phyloP scores from a whole-genome alignment of 2,797 vertebrate species.

The Phrynocephalus vlangalii region DNA sequence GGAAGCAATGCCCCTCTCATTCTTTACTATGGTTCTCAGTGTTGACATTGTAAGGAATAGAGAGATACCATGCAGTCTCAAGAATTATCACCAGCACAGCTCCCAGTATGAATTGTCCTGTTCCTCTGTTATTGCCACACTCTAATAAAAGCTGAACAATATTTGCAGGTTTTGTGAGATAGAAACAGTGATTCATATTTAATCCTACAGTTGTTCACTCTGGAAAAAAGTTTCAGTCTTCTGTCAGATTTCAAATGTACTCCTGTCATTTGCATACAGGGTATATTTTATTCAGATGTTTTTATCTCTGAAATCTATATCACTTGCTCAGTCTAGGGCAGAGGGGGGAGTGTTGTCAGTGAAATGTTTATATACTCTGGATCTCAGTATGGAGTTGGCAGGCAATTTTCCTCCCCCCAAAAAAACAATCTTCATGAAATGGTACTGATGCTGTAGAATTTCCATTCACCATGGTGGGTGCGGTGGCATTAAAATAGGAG shows the following conservation, averaged over 20 bases:
- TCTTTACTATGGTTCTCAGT: conserved; percentile 24
- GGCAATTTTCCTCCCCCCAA: background rate
- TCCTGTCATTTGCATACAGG: conserved; percentile 66
- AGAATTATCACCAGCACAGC: conserved; percentile 56
- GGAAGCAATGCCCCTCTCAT: background rate
- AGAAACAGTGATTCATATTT: conserved; percentile 64
- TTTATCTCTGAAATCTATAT: conserved; percentile 72
- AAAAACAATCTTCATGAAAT: conserved; percentile 6
- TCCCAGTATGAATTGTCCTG: conserved; percentile 36
- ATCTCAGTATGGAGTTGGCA: background rate
- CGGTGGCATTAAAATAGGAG: background rate
- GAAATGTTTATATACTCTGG: conserved; percentile 22
- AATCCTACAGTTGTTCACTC: conserved; percentile 57
- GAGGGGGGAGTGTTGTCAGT: conserved; percentile 45
- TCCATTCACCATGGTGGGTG: background rate
- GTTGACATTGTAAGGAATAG: conserved; percentile 28
- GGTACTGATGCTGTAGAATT: background rate
- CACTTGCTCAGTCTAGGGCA: conserved; percentile 57
- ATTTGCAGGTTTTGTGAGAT: conserved; percentile 53
- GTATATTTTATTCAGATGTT: conserved; percentile 73
- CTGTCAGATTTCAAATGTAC: conserved; percentile 63
- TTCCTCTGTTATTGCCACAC: conserved; percentile 42
- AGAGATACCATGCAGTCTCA: conserved; percentile 29
- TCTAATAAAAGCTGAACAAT: conserved; percentile 68
- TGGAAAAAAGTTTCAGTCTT: conserved; percentile 62